phyloP scores from a whole-genome alignment of 2,888 invertebrate species.

The Hybos culiciformis region DNA sequence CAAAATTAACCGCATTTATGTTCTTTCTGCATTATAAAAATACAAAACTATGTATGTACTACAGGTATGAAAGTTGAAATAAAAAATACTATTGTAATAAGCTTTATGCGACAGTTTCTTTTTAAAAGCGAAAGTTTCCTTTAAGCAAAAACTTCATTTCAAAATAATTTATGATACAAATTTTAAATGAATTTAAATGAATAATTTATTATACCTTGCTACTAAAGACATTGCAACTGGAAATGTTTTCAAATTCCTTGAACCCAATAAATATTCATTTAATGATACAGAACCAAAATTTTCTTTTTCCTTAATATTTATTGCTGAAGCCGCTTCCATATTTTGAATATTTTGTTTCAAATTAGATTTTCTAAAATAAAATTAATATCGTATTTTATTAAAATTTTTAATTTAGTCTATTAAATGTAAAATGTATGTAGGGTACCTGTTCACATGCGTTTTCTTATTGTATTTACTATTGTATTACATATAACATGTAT shows the following conservation, averaged over 20 bases:
- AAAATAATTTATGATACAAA: too few relatives aligned
- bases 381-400: constrained; percentile 13
- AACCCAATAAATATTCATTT: constrained; percentile 64
- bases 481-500: too few relatives aligned
- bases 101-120: too few relatives aligned
- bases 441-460: too few relatives aligned
- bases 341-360: constrained; percentile 13
- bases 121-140: too few relatives aligned
- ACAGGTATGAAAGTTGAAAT: constrained; percentile 3
- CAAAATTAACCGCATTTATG: too few relatives aligned
- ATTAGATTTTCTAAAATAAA: constrained; percentile 10
- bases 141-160: too few relatives aligned
- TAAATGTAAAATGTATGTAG: background rate
- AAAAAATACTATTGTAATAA: too few relatives aligned
- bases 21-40: too few relatives aligned
- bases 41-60: too few relatives aligned
- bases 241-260: constrained; percentile 57
- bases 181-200: too few relatives aligned
- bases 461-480: too few relatives aligned
- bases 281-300: constrained; percentile 41
- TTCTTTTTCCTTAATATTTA: constrained; percentile 8
- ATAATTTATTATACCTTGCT: constrained; percentile 46
- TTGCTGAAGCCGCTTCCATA: constrained; percentile 11
- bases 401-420: background rate
- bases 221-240: constrained; percentile 78